These are phyloP conservation scores for Mimachlamys varia DNA, from an alignment of 2,888 invertebrate species.

Conservation along the genomic window DNA sequence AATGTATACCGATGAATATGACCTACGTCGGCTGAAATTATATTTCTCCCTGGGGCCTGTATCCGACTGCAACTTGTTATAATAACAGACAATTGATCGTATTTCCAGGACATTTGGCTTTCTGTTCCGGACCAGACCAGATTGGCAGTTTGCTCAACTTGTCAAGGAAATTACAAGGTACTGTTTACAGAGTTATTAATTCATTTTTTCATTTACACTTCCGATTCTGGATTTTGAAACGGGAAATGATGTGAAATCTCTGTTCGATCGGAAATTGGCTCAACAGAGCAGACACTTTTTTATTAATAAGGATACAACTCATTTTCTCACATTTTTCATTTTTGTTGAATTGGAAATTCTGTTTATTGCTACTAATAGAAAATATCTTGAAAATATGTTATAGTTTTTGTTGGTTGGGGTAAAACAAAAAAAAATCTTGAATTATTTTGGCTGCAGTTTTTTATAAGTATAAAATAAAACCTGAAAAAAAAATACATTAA, in stretches of 20 bases:
- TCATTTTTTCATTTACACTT: neutral
- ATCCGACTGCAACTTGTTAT: conserved; percentile 15
- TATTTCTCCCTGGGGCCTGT: neutral
- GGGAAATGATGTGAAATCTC: neutral
- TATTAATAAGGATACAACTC: neutral
- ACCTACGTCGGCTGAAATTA: neutral
- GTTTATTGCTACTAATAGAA: neutral
- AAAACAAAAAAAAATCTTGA: no score
- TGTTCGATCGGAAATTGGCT: neutral
- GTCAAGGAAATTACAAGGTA: conserved; percentile 27
- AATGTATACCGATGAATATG: neutral
- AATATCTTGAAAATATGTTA: no score
- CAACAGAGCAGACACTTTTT: neutral
- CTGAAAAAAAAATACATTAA: no score
- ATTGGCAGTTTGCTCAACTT: neutral
- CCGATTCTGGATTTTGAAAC: neutral
- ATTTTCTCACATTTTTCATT: neutral
- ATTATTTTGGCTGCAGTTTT: no score
- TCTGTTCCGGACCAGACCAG: neutral
- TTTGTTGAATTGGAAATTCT: neutral
- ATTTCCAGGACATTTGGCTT: neutral
- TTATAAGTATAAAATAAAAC: no score
- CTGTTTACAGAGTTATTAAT: neutral
- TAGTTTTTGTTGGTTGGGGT: no score
- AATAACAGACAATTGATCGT: neutral